Percentiles rank a stretch among this genome's conserved stretches.
These are phyloP conservation scores for Camponotus fellah DNA, from an alignment of 2,888 invertebrate genomes.

Conservation along the genomic window DNA sequence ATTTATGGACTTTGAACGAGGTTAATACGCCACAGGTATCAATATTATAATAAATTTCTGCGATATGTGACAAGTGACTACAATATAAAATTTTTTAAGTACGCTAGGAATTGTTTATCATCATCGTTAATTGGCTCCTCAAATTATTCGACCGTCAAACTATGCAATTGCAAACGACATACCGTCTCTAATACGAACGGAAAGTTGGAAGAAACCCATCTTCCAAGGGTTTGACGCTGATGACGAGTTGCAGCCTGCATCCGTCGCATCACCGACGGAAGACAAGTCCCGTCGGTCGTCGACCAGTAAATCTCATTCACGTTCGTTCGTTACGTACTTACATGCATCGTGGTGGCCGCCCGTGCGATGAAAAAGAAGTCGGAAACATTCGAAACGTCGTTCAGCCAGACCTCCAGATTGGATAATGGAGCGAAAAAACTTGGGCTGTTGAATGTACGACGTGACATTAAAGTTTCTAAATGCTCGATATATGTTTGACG, in stretches of 20 bases:
- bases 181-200: neutral
- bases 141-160: neutral
- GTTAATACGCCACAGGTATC: neutral
- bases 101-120: neutral
- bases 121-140: neutral
- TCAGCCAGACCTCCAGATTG: constrained; percentile 19
- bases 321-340: constrained; percentile 24
- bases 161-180: constrained; percentile 14
- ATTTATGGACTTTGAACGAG: neutral
- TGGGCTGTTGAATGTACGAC: constrained; percentile 35
- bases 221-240: constrained; percentile 52
- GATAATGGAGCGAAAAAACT: constrained; percentile 30
- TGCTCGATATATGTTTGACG: constrained; percentile 7
- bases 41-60: neutral
- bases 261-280: constrained; percentile 69
- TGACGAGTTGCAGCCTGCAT: constrained; percentile 70
- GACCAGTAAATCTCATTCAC: constrained; percentile 67
- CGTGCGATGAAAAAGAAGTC: constrained; percentile 43
- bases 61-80: neutral
- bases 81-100: neutral
- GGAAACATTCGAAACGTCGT: constrained; percentile 33
- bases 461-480: constrained; percentile 30
- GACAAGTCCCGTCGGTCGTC: constrained; percentile 60
- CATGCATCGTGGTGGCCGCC: constrained; percentile 17
- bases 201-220: constrained; percentile 36